A percentile compares a stretch with the other conserved stretches of the same genome.
These are phyloP conservation scores for Cygnus buccinator DNA, from an alignment of 2,113 vertebrate genomes.

Conservation along the genomic window DNA sequence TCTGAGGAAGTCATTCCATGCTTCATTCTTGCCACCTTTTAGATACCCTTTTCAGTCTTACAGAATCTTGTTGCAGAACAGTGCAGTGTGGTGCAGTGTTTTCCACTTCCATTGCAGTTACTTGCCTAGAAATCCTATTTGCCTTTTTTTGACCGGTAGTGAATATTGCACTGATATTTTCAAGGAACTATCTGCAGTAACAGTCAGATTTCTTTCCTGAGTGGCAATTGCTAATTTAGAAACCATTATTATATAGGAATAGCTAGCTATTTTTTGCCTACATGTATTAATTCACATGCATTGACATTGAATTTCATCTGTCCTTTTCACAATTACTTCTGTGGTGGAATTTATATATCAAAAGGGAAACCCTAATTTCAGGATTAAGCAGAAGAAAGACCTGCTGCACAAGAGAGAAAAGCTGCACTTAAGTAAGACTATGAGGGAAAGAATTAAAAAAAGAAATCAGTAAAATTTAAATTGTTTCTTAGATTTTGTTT, in stretches of 20 bases:
- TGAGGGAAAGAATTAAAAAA: background rate
- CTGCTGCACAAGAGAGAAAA: background rate
- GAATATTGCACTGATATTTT: background rate
- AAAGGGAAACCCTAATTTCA: background rate
- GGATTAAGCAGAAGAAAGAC: background rate
- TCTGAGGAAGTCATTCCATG: background rate
- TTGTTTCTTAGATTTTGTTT: background rate
- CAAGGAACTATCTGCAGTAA: background rate
- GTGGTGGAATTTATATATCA: background rate
- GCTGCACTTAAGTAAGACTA: background rate
- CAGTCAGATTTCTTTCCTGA: background rate
- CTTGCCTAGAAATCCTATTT: background rate
- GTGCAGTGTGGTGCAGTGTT: background rate
- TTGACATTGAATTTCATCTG: background rate
- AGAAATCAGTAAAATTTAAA: background rate
- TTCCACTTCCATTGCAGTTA: background rate
- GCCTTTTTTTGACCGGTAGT: background rate
- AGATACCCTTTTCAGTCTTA: background rate
- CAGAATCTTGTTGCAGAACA: background rate
- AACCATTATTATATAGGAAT: background rate
- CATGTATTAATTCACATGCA: background rate
- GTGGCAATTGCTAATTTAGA: background rate
- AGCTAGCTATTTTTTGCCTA: background rate
- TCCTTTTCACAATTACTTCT: background rate
- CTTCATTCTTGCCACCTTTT: background rate